Evolutionary conservation across 2,797 vertebrate genomes (phyloP), one percentile per base, ranked within the genome.

Genomic region (Sciaenops ocellatus): DNA sequence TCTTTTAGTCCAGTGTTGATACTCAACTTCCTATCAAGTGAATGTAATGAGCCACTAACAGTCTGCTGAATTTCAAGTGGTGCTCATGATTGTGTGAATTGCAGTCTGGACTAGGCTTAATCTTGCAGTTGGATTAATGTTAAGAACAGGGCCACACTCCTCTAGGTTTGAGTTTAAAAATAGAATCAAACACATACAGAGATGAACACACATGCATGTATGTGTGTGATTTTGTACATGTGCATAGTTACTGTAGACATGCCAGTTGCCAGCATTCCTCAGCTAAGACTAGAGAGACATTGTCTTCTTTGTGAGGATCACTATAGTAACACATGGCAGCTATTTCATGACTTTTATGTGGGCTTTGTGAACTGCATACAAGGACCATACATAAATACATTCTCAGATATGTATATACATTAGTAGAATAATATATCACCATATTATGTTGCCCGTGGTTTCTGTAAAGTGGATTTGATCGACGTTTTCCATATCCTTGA

Each of bases 261-360:
- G 72, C 82, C 89, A 88, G 89, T 83, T 92, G 87, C 56, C 44
- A 59, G 41, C 75, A 89, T 91, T 90, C 89, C 78, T 87, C 61
- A 50, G 76, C 77, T 77, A 51, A 87, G 76, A 60, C 74, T 6
- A 47, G 48, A 60, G 70, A 63, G 68, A 84, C 69, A 55, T 76
- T 51, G 66, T 73, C 59, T 26, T 38, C 69, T 77, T 60, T 82
- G 55, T 63, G 41, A 55, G 71, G 73, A 60, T 85, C 56, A 12
- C 69, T 80, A 74, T 72, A 82, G 73, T 66, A 67, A 84, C 80
- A 66, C 22, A 67, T 57, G 41, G 78, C 71, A 61, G 65, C 82
- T 76, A 66, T 83, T 80, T 69, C 30, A 38, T 63, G 60, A 64
- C 76, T 64, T 68, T 57, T 11, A 2, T 78, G 56, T 13, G 24